A percentile compares a stretch with the other conserved stretches of the same genome.
Evolutionary conservation across 2,888 invertebrate genomes (phyloP).

Genomic region (Germaria angustata): DNA sequence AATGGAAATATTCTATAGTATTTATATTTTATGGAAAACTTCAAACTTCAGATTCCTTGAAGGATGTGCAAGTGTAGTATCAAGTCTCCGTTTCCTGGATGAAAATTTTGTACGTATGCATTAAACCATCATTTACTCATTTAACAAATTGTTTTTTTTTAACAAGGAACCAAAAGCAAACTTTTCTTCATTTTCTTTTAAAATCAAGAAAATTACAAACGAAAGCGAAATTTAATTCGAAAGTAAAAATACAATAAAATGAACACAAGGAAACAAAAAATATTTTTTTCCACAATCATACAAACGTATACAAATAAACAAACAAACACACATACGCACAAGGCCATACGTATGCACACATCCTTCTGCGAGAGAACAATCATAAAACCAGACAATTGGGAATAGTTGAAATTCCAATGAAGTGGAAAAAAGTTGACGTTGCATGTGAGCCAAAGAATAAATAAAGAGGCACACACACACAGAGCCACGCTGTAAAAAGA

Average conservation of each 20-base stretch:
- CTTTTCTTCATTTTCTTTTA: conserved; percentile 58
- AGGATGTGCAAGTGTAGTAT: too few relatives aligned
- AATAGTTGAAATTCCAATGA: conserved; percentile 66
- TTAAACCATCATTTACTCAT: not conserved
- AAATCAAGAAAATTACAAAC: conserved; percentile 58
- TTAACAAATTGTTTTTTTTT: conserved; percentile 38
- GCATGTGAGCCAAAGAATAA: conserved; percentile 64
- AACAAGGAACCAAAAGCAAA: conserved; percentile 5
- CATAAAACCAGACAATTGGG: conserved; percentile 66
- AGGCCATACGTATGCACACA: not conserved
- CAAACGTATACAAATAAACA: conserved; percentile 33
- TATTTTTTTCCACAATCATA: not conserved
- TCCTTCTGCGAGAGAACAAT: conserved; percentile 49
- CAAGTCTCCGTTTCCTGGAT: too few relatives aligned
- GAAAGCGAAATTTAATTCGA: conserved; percentile 61
- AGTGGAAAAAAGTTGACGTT: conserved; percentile 67
- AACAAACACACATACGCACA: not conserved
- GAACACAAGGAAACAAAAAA: conserved; percentile 25
- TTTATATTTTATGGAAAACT: too few relatives aligned
- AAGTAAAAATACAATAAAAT: conserved; percentile 8
- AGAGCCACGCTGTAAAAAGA: not conserved
- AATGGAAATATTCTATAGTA: not conserved
- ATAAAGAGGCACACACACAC: conserved; percentile 12
- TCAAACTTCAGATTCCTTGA: not conserved
- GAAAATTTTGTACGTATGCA: not conserved